A percentile compares a stretch with the other conserved stretches of the same genome.
Evolutionary conservation across 2,797 vertebrate genomes (phyloP).

Genomic region (Gephyroberyx darwinii): DNA sequence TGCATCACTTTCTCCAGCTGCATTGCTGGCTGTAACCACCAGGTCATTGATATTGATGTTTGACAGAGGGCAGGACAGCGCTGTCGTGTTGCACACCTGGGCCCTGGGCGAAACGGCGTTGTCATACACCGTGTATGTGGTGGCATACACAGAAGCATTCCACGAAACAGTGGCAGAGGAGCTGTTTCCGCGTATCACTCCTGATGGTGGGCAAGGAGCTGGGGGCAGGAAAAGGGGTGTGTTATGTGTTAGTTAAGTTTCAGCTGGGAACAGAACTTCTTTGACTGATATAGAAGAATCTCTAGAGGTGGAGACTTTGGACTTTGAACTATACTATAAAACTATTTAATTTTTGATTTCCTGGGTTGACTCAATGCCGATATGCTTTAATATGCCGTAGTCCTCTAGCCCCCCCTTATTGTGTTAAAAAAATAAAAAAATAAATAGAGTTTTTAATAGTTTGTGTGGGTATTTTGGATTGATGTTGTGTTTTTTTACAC

Average conservation of each 20-base stretch:
- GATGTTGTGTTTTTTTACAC: no score
- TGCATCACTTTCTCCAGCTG: slow-evolving; percentile 76
- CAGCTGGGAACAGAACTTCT: no score
- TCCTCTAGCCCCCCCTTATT: no score
- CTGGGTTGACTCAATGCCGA: no score
- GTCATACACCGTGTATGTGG: slow-evolving; percentile 71
- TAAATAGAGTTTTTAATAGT: no score
- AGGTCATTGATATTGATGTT: slow-evolving; percentile 47
- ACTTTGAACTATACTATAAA: no score
- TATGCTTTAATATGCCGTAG: no score
- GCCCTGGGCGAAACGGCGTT: slow-evolving; percentile 16
- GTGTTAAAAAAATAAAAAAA: no score
- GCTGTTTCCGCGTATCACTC: slow-evolving; percentile 49
- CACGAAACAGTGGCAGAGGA: slow-evolving; percentile 70
- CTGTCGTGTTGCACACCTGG: slow-evolving; percentile 68
- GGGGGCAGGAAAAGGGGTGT: neutral
- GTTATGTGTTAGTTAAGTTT: neutral
- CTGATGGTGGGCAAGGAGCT: slow-evolving; percentile 81
- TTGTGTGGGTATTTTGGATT: no score
- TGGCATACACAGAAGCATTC: slow-evolving; percentile 67
- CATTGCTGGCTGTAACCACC: slow-evolving; percentile 76
- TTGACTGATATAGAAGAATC: no score
- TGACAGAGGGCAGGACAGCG: slow-evolving; percentile 70
- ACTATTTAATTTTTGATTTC: no score
- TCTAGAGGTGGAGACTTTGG: no score